A percentile compares a stretch with the other conserved stretches of the same genome.
These are phyloP conservation scores for Heptranchias perlo DNA, from an alignment of 2,113 vertebrate species.

Conservation along the genomic window DNA sequence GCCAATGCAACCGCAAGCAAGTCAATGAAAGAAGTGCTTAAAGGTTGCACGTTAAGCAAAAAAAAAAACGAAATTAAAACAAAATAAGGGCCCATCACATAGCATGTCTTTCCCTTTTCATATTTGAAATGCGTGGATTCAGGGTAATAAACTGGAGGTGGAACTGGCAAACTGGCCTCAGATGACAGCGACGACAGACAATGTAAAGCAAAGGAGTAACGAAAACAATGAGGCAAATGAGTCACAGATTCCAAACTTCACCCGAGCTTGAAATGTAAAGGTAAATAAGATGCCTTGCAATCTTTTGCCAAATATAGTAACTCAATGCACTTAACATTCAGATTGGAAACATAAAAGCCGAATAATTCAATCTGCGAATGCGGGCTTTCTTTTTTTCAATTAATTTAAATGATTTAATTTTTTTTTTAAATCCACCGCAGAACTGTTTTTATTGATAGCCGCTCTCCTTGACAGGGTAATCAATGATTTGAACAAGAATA, in stretches of 20 bases:
- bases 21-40: neutral
- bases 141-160: too few species aligned
- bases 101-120: neutral
- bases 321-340: neutral
- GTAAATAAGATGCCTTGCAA: conserved; percentile 5
- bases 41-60: neutral
- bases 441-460: neutral
- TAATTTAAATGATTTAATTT: neutral
- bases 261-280: neutral
- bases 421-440: neutral
- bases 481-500: neutral
- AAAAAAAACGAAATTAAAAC: too few species aligned
- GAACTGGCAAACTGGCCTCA: neutral
- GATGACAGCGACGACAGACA: neutral
- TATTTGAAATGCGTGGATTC: neutral
- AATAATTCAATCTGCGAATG: neutral
- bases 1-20: neutral
- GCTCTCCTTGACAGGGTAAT: neutral
- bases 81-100: neutral
- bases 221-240: neutral
- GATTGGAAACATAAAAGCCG: neutral
- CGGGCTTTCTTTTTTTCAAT: neutral
- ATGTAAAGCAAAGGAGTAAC: neutral
- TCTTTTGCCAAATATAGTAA: neutral
- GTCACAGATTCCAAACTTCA: neutral